Evolutionary conservation across 37 sponge, comb jelly and placozoan species (phyloP), one percentile per base, ranked within the genome.

Genomic region (Geodia barretti): DNA sequence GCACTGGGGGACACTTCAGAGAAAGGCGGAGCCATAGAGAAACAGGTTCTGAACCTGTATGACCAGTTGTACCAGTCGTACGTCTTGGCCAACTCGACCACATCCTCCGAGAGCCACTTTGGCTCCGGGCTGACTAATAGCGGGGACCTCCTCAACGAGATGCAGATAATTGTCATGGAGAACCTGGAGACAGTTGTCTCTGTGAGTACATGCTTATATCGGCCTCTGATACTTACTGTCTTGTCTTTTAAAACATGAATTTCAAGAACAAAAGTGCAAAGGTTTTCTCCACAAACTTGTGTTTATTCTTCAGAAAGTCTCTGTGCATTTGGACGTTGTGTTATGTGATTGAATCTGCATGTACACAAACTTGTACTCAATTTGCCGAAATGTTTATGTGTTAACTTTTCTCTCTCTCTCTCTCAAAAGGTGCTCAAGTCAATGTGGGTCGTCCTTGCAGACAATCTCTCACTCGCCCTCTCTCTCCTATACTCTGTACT

Each of bases 181-280:
- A 84, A 84, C 62, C 33, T 70, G 39, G 85, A 84, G 70, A 84
- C 78, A 29, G 69, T 84, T 1, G 28, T 84, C 54, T 69, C 85
- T 26, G 85, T 84, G 34, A 70, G 85, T 75, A 35, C 3, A 26
- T 33, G 38, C 33, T 21, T n/a, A n/a, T n/a, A n/a, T n/a, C n/a
- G n/a, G n/a, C n/a, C n/a, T n/a, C n/a, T n/a, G n/a, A n/a, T n/a
- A n/a, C n/a, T n/a, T n/a, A n/a, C n/a, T n/a, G n/a, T n/a, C n/a
- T n/a, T n/a, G n/a, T n/a, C n/a, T n/a, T 60, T 60, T 20, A 60
- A 24, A 20, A 60, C 62, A n/a, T n/a, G n/a, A n/a, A n/a, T n/a
- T n/a, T n/a, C n/a, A n/a, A n/a, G n/a, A n/a, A n/a, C n/a, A n/a
- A n/a, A n/a, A n/a, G n/a, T n/a, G n/a, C n/a, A n/a, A n/a, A n/a